phyloP scores from a whole-genome alignment of 1,140 invertebrate genomes.

The Bombus picipes region DNA sequence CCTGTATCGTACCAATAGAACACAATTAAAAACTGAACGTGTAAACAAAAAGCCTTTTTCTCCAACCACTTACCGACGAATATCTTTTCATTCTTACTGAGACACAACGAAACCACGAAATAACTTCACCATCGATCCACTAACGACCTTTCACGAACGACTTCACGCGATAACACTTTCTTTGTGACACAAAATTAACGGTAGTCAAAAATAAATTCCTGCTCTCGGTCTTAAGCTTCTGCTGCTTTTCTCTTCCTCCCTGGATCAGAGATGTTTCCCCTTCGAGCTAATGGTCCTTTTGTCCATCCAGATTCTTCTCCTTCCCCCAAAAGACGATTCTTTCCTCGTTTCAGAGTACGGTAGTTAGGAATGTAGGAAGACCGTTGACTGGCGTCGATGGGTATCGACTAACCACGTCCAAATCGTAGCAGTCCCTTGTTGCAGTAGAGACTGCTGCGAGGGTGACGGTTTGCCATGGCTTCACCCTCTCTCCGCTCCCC shows the following conservation, averaged over 20 bases:
- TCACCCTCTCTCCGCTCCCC: conserved; percentile 2
- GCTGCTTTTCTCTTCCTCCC: neutral
- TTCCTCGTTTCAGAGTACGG: too few relatives aligned
- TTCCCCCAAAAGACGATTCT: neutral
- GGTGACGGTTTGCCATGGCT: conserved; percentile 56
- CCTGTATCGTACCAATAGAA: conserved; percentile 13
- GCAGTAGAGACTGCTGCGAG: conserved; percentile 34
- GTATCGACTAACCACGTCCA: conserved; percentile 43
- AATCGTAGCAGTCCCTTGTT: conserved; percentile 45
- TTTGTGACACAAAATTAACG: neutral
- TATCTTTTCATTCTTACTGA: conserved; percentile 55
- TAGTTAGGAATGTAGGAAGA: conserved; percentile 26
- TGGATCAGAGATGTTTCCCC: neutral
- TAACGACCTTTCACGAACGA: neutral
- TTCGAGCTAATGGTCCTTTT: conserved; percentile 3
- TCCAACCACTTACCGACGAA: conserved; percentile 50
- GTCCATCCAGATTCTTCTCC: neutral
- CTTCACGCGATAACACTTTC: neutral
- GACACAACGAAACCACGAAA: neutral
- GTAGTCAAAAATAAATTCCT: neutral
- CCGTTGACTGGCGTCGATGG: conserved; percentile 54
- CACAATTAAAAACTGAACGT: neutral
- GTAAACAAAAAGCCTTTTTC: too few relatives aligned
- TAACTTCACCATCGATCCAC: neutral
- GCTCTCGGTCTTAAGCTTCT: neutral